These are phyloP conservation scores for Promerops cafer DNA, from an alignment of 2,113 vertebrate genomes.

Conservation along the genomic window DNA sequence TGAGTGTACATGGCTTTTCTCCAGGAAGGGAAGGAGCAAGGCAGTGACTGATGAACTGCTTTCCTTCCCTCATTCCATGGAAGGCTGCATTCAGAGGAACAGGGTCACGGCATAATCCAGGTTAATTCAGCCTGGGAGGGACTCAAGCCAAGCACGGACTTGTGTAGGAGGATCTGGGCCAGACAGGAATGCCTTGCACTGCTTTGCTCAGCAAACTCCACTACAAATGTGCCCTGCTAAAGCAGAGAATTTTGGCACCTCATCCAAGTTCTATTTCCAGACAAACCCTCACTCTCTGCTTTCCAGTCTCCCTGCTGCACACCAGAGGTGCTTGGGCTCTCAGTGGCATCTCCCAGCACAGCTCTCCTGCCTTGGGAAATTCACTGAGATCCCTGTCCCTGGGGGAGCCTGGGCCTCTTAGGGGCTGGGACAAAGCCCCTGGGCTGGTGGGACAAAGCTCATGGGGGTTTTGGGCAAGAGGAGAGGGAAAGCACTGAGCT, in stretches of 20 bases:
- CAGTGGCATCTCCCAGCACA: background rate
- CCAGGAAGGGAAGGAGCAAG: background rate
- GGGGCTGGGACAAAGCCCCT: background rate
- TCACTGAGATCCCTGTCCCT: background rate
- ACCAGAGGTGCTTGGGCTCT: rapidly evolving
- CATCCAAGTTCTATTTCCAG: too few relatives aligned
- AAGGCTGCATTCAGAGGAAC: background rate
- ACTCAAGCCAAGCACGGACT: background rate
- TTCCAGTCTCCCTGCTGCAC: background rate
- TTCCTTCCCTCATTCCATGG: background rate
- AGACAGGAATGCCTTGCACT: background rate
- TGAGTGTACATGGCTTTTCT: background rate
- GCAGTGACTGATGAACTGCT: background rate
- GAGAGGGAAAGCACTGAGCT: background rate
- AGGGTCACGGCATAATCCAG: background rate
- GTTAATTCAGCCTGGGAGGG: background rate
- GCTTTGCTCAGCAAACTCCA: background rate
- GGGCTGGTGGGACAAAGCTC: background rate
- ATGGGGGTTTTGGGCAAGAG: background rate
- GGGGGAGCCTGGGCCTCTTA: background rate
- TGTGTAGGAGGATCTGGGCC: background rate
- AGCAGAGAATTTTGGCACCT: background rate
- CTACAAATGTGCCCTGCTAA: background rate
- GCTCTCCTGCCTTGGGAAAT: background rate
- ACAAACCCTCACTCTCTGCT: background rate